Conservation (phyloP, 2,797 vertebrate species). For the Danionella dracula region DNA sequence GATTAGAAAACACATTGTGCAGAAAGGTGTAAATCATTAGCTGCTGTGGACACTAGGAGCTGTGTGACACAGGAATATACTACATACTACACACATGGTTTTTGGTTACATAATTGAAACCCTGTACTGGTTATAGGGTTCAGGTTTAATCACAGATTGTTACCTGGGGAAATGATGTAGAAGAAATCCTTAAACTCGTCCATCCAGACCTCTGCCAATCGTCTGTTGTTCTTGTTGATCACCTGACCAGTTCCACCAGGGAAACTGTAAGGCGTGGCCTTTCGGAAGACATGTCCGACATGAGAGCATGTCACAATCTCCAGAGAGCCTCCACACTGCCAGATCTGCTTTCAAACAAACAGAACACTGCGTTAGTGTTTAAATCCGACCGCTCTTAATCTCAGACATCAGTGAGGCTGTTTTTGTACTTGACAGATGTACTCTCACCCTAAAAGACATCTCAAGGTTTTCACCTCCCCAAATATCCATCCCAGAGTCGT, state of each 20-base stretch:
- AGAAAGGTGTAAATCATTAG: too few species aligned
- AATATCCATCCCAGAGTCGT: constrained; percentile 98
- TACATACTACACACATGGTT: too few species aligned
- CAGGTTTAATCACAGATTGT: background rate
- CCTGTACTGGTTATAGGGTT: too few species aligned
- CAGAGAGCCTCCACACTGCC: constrained; percentile 94
- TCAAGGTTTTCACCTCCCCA: constrained; percentile 99
- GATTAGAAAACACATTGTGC: too few species aligned
- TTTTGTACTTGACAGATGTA: too few species aligned
- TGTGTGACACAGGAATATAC: too few species aligned
- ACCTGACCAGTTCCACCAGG: constrained; percentile 95
- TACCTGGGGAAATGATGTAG: constrained; percentile 98
- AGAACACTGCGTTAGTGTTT: background rate
- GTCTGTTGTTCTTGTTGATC: constrained; percentile 97
- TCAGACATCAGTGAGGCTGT: too few species aligned
- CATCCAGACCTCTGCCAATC: constrained; percentile 92
- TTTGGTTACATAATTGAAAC: too few species aligned
- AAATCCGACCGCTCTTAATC: too few species aligned
- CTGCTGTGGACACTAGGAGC: too few species aligned
- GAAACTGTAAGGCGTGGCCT: constrained; percentile 97
- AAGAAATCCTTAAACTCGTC: constrained; percentile 99
- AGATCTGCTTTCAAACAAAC: constrained; percentile 71
- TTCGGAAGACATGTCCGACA: constrained; percentile 94
- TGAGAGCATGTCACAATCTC: constrained; percentile 97
- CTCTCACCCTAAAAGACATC: constrained; percentile 96